Conservation (phyloP, 1,140 invertebrate genomes). For the Calephelis nemesis region DNA sequence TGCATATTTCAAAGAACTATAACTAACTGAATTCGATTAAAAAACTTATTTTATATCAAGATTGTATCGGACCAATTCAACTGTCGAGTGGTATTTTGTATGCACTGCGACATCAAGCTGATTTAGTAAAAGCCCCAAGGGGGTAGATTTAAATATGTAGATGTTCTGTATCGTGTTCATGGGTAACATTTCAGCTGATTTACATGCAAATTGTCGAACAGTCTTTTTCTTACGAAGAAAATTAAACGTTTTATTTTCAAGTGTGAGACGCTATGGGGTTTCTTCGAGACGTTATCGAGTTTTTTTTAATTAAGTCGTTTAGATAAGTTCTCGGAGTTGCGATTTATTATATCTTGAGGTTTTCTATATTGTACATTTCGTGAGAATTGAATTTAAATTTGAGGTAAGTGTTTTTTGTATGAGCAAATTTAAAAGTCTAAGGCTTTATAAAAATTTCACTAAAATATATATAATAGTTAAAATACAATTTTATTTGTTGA, state of each 20-base stretch:
- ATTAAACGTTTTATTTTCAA: conserved; percentile 10
- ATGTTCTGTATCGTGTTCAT: conserved; percentile 29
- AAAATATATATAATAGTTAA: too few relatives aligned
- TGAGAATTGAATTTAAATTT: not conserved
- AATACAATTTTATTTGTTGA: too few relatives aligned
- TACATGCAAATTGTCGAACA: conserved; percentile 41
- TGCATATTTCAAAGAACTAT: too few relatives aligned
- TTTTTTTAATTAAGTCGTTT: not conserved
- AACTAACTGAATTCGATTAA: too few relatives aligned
- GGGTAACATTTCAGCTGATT: conserved; percentile 34
- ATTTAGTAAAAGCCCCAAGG: conserved; percentile 32
- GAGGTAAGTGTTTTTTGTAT: too few relatives aligned
- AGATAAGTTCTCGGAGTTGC: not conserved
- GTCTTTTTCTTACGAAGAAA: conserved; percentile 20
- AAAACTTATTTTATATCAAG: too few relatives aligned
- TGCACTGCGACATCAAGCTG: conserved; percentile 23
- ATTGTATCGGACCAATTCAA: too few relatives aligned
- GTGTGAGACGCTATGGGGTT: conserved; percentile 7
- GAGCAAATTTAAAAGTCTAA: too few relatives aligned
- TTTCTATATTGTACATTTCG: not conserved
- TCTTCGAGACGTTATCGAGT: conserved; percentile 8
- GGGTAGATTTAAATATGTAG: conserved; percentile 33
- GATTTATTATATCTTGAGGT: not conserved
- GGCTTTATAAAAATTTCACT: too few relatives aligned
- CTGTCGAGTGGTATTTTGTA: too few relatives aligned